Percentiles rank a stretch among this genome's conserved stretches.
phyloP scores from a whole-genome alignment of 2,888 invertebrate genomes.

The Apotomis betuletana region DNA sequence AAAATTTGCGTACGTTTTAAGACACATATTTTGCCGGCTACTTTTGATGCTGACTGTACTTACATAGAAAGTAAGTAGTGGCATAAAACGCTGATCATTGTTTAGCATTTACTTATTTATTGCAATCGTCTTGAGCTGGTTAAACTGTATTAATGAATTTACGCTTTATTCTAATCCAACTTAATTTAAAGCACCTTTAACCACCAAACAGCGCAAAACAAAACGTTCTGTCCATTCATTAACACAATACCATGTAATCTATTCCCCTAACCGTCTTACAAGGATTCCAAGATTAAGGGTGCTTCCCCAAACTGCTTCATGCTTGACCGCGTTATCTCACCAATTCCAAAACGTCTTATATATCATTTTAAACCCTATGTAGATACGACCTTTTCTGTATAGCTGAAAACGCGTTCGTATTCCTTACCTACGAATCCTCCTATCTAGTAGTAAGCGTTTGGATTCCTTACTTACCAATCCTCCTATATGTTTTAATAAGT shows the following conservation, averaged over 20 bases:
- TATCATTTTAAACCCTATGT: background rate
- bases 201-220: slow-evolving; percentile 13
- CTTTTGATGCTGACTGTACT: too few species aligned
- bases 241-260: slow-evolving; percentile 24
- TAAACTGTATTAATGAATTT: too few species aligned
- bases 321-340: slow-evolving; percentile 35
- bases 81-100: too few species aligned
- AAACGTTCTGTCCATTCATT: background rate
- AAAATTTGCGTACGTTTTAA: too few species aligned
- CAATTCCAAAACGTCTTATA: slow-evolving; percentile 32
- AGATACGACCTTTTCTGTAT: background rate
- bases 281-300: slow-evolving; percentile 42
- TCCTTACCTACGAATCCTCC: too few species aligned
- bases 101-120: too few species aligned
- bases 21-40: too few species aligned
- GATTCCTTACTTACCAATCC: background rate
- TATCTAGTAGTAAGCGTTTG: background rate
- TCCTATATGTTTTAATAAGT: background rate
- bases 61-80: too few species aligned
- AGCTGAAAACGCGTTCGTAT: background rate
- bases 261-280: slow-evolving; percentile 34
- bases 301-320: slow-evolving; percentile 33
- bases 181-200: background rate
- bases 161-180: too few species aligned
- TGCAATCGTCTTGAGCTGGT: too few species aligned